Conservation (phyloP, 2,113 vertebrate genomes). For the Rattus rattus region DNA sequence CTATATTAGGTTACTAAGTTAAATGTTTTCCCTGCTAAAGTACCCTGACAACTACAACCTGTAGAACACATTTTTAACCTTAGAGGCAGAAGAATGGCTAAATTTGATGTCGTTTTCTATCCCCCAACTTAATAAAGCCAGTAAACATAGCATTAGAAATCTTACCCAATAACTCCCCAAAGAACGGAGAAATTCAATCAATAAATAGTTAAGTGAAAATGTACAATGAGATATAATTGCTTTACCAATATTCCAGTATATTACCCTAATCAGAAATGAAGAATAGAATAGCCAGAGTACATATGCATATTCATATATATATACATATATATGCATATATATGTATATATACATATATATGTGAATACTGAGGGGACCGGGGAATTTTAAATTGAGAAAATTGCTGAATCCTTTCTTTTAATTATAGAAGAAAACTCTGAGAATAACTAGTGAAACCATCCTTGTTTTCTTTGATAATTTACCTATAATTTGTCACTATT, state of each 20-base stretch:
- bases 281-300: background rate
- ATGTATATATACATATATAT: background rate
- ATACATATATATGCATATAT: too few relatives aligned
- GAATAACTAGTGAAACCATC: background rate
- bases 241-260: background rate
- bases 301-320: background rate
- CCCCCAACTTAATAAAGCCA: background rate
- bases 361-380: background rate
- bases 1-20: background rate
- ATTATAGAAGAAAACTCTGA: background rate
- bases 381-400: background rate
- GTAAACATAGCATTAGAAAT: background rate
- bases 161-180: background rate
- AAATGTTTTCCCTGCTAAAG: background rate
- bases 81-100: slow-evolving; percentile 12
- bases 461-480: slow-evolving; percentile 8
- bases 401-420: background rate
- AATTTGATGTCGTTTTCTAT: background rate
- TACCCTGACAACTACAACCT: background rate
- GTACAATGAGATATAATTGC: background rate
- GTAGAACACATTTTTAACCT: background rate
- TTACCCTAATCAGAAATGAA: background rate
- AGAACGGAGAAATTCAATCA: background rate
- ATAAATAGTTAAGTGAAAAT: background rate
- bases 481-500: background rate